Base-by-base conservation (phyloP, 2,888 invertebrate species). In the Diploptera punctata region DNA sequence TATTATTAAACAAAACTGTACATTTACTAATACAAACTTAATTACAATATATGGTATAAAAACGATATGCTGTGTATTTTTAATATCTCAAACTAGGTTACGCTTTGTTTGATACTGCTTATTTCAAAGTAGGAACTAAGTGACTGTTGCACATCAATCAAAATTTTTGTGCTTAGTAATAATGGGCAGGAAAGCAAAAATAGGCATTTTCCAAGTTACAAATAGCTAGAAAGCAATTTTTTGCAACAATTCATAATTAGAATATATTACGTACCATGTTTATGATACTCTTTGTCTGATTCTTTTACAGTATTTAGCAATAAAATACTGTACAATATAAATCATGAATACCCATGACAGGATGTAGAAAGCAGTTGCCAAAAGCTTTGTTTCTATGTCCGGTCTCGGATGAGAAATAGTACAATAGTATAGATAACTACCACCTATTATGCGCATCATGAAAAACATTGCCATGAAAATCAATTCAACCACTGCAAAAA, bases 401-500 rank as follows among this genome's bases (percentile, higher is more conserved):
- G 87, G 85, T 57, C 81, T 77, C 33, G 85, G 80, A 0, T 83
- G 82, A 5, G 78, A 76, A 5, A 87, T 54, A 54, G 87, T 83
- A 74, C 81, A 80, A 76, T 80, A 81, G 16, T 86, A 78, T n/a
- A 86, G 78, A 76, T 84, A 85, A 1, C 86, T 84, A 19, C 89
- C 89, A 26, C 88, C 77, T 1, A 87, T 71, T 1, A 87, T 85
- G 19, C 90, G 82, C 44, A 88, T 79, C 0, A 80, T 29, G 10
- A 88, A 74, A 77, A 89, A 89, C 62, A 84, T 72, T 0, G 80
- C 21, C 38, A 89, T 80, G 77, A 88, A 90, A 4, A 80, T 69
- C 29, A 84, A 76, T 79, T 90, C 89, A 7, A 87, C 83, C 10
- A 82, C 52, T 5, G 80, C 79, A 78, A 82, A 88, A 44, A 86